Percentiles rank a stretch among this genome's conserved stretches.
phyloP scores from a whole-genome alignment of 2,797 vertebrate species.

The Amphiprion clarkii region DNA sequence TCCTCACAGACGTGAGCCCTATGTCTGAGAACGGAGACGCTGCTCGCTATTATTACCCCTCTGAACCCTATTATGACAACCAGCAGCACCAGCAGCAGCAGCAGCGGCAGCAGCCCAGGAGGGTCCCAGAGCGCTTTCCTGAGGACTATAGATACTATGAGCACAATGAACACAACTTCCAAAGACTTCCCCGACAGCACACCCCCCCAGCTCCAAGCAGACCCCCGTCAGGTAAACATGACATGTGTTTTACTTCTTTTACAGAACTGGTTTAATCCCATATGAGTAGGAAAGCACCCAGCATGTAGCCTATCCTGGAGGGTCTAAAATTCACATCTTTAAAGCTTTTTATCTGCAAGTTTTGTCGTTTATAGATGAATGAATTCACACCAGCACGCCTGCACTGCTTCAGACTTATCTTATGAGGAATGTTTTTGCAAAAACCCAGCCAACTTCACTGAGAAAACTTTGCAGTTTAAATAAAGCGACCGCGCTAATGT shows the following conservation, averaged over 20 bases:
- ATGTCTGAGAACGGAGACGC: slow-evolving; percentile 92
- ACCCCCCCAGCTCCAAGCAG: slow-evolving; percentile 90
- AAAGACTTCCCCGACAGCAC: slow-evolving; percentile 86
- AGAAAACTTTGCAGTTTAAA: not conserved
- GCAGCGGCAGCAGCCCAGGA: slow-evolving; percentile 74
- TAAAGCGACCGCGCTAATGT: not conserved
- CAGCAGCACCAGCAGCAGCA: slow-evolving; percentile 75
- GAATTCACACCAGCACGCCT: not conserved
- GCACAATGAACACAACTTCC: slow-evolving; percentile 90
- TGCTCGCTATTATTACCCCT: slow-evolving; percentile 88
- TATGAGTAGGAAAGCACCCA: too few relatives aligned
- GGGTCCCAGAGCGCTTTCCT: slow-evolving; percentile 87
- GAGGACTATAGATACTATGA: slow-evolving; percentile 96
- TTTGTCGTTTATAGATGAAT: not conserved
- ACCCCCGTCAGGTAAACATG: slow-evolving; percentile 88
- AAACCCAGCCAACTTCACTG: too few relatives aligned
- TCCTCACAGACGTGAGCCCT: slow-evolving; percentile 88
- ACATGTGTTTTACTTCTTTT: not conserved
- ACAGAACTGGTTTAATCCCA: not conserved
- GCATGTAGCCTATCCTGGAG: not conserved
- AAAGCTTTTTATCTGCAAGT: not conserved
- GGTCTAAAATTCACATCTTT: not conserved
- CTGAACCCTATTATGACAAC: slow-evolving; percentile 91
- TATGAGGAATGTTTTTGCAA: not conserved
- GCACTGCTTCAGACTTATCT: slow-evolving; percentile 3